A percentile compares a stretch with the other conserved stretches of the same genome.
These are phyloP conservation scores for Pseudochirops cupreus DNA, from an alignment of 2,797 vertebrate species.

Conservation along the genomic window DNA sequence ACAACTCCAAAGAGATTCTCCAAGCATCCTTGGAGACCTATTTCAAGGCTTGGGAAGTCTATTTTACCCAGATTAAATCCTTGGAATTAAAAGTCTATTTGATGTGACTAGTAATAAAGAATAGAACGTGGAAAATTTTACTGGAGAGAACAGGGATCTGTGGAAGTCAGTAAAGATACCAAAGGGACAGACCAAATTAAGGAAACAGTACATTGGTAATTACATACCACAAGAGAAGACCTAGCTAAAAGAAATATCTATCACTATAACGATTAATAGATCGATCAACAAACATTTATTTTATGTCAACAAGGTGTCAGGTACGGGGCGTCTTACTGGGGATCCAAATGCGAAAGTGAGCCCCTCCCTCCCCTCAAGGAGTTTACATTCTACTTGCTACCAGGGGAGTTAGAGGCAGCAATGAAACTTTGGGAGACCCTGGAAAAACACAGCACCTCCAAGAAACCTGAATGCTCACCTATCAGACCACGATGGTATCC, in stretches of 20 bases:
- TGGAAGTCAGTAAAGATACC: conserved; percentile 51
- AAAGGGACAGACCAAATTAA: conserved; percentile 29
- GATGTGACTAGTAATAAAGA: neutral
- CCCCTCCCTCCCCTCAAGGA: neutral
- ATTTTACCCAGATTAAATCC: neutral
- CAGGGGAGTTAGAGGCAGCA: neutral
- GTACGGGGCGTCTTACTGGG: neutral
- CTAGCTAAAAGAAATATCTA: neutral
- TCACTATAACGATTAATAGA: neutral
- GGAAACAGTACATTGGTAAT: neutral
- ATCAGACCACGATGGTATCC: neutral
- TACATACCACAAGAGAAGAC: neutral
- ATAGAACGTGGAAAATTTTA: conserved; percentile 26
- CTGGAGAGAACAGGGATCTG: conserved; percentile 43
- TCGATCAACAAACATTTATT: neutral
- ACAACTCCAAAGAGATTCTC: neutral
- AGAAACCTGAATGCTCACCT: neutral
- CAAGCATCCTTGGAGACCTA: neutral
- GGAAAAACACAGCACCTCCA: neutral
- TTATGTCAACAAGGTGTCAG: neutral
- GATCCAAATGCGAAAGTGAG: neutral
- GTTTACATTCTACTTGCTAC: neutral
- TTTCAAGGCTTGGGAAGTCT: neutral
- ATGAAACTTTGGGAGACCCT: neutral
- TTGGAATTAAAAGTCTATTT: neutral